Evolutionary conservation across 2,888 invertebrate genomes (phyloP), one percentile per base, ranked within the genome.

Genomic region (Metacarcinus magister): DNA sequence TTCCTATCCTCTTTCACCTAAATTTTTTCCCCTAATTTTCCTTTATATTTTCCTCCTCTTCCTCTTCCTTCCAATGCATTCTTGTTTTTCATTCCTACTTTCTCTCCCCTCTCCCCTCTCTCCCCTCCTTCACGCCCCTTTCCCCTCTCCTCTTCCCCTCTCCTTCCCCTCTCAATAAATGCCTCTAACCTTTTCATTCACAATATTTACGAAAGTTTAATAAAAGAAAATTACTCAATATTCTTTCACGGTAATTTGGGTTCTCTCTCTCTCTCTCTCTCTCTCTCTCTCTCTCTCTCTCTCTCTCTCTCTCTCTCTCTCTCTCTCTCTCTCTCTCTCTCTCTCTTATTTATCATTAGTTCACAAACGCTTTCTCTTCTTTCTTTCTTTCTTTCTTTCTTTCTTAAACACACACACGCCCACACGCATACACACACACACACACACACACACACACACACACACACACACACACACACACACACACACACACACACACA

Each of bases 391-490:
- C 75, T 28, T 2, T 75, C 3, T 75, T 28, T n/a, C 28, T 75
- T 28, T 75, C 75, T n/a, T 16, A 75, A 75, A 28, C 75, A 28
- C 75, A 60, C 60, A 60, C 60, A 60, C 60, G 16, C 60, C 5
- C 60, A 60, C 60, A 60, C 60, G 16, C 60, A 60, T 19, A 60
- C 60, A 60, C 60, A 60, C 60, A 60, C 60, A 60, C 60, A 60
- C 60, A 60, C 60, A 60, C 60, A 60, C 60, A 60, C 75, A 75
- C 75, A 75, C 75, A 75, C 75, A 75, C 75, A 75, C 75, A 75
- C n/a, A 75, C n/a, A 75, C 75, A 75, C 75, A 75, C 28, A 75
- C 5, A 75, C 75, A 75, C 75, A 75, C 75, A 75, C 75, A 75
- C 75, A 75, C 13, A 28, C 75, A 75, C 75, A 75, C 75, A 75